Percentiles rank a stretch among this genome's conserved stretches.
Evolutionary conservation across 2,113 vertebrate species (phyloP).

Genomic region (Ptyas mucosa): DNA sequence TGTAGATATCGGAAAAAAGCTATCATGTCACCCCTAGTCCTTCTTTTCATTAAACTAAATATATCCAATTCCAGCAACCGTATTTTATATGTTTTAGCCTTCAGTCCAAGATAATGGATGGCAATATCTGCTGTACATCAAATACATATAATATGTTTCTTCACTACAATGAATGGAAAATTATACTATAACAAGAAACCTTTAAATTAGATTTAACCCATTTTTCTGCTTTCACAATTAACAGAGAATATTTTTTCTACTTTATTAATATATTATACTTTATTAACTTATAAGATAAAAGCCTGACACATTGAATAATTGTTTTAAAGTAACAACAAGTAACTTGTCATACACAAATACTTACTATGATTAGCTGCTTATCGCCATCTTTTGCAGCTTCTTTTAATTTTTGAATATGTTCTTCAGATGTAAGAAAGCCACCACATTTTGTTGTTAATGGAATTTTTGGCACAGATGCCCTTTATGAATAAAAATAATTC

Average conservation of each 20-base stretch:
- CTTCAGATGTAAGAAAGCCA: slow-evolving; percentile 69
- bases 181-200: neutral
- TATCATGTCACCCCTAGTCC: neutral
- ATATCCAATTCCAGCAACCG: neutral
- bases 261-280: neutral
- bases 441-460: slow-evolving; percentile 63
- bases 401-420: slow-evolving; percentile 81
- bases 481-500: slow-evolving; percentile 56
- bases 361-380: slow-evolving; percentile 85
- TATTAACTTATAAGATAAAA: neutral
- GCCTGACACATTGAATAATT: neutral
- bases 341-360: slow-evolving; percentile 44
- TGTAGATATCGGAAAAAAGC: neutral
- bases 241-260: neutral
- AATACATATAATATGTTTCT: neutral
- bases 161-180: neutral
- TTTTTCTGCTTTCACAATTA: neutral
- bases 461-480: slow-evolving; percentile 60
- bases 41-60: neutral
- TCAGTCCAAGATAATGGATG: neutral
- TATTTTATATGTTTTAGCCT: neutral
- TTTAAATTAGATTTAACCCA: neutral
- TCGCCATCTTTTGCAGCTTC: slow-evolving; percentile 79
- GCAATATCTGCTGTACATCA: neutral
- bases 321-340: slow-evolving; percentile 23